Evolutionary conservation across 2,888 invertebrate species (phyloP).

Genomic region (Elegia similella): DNA sequence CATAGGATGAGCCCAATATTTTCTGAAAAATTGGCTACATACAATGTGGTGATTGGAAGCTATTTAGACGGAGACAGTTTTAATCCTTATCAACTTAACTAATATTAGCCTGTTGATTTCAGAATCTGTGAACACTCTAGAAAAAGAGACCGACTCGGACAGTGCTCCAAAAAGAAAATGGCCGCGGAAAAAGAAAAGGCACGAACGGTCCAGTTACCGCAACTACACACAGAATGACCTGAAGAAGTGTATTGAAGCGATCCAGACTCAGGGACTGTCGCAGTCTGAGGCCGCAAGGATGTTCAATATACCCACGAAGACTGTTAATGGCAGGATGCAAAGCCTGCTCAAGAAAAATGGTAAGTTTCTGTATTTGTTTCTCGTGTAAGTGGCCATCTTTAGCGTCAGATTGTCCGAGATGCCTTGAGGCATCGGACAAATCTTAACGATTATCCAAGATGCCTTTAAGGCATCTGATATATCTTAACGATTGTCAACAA

Average conservation of each 20-base stretch:
- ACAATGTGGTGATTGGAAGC: too few relatives aligned
- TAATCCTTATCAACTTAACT: too few relatives aligned
- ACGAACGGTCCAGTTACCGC: conserved; percentile 23
- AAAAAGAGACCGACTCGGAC: neutral
- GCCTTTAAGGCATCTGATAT: too few relatives aligned
- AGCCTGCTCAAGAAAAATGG: conserved; percentile 26
- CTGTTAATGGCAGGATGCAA: conserved; percentile 34
- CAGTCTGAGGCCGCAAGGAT: conserved; percentile 32
- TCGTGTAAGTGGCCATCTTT: too few relatives aligned
- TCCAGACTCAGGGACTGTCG: conserved; percentile 29
- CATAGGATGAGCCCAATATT: too few relatives aligned
- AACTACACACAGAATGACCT: conserved; percentile 44
- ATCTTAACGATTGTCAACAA: too few relatives aligned
- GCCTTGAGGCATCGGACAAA: too few relatives aligned
- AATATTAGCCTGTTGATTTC: too few relatives aligned
- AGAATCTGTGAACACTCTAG: neutral
- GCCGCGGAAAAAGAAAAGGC: neutral
- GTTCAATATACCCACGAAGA: conserved; percentile 50
- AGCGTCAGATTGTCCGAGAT: too few relatives aligned
- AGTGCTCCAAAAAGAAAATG: neutral
- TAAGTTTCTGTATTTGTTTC: conserved; percentile 2
- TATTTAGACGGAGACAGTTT: too few relatives aligned
- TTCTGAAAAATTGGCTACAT: too few relatives aligned
- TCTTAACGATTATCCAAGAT: too few relatives aligned
- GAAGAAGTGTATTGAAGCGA: conserved; percentile 35